These are phyloP conservation scores for Strigamia transsilvanica DNA, from an alignment of 2,888 invertebrate species.

Conservation along the genomic window DNA sequence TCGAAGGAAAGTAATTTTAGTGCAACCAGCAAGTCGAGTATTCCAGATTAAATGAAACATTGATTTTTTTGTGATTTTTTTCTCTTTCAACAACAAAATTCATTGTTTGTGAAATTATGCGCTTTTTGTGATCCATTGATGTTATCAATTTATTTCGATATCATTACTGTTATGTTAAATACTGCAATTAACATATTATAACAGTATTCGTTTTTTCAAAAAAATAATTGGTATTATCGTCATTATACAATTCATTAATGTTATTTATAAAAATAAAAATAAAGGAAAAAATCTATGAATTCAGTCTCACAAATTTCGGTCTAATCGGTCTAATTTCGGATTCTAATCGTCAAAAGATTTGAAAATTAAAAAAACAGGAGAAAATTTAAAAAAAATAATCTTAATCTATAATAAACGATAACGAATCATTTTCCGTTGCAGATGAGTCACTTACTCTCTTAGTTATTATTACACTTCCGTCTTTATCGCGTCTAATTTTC, in stretches of 20 bases:
- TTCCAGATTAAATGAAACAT: background rate
- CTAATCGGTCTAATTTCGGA: too few relatives aligned
- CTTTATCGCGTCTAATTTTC: background rate
- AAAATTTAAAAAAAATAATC: background rate
- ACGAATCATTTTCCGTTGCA: background rate
- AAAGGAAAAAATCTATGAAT: too few relatives aligned
- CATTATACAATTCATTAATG: too few relatives aligned
- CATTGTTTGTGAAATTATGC: too few relatives aligned
- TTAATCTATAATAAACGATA: background rate
- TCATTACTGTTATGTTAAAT: too few relatives aligned
- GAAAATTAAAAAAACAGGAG: background rate
- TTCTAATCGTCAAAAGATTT: background rate
- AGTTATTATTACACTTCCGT: background rate
- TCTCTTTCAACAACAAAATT: background rate
- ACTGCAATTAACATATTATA: too few relatives aligned
- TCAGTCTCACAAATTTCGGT: too few relatives aligned
- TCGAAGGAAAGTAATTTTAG: background rate
- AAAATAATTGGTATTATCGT: too few relatives aligned
- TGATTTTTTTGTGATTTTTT: background rate
- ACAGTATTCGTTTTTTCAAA: too few relatives aligned
- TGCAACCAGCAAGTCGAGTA: background rate
- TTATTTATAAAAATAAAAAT: too few relatives aligned
- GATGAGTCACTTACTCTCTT: slow-evolving; percentile 16
- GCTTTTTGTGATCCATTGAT: too few relatives aligned
- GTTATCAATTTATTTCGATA: too few relatives aligned